Conservation (phyloP, 2,113 vertebrate genomes). For the Labeo catla region DNA sequence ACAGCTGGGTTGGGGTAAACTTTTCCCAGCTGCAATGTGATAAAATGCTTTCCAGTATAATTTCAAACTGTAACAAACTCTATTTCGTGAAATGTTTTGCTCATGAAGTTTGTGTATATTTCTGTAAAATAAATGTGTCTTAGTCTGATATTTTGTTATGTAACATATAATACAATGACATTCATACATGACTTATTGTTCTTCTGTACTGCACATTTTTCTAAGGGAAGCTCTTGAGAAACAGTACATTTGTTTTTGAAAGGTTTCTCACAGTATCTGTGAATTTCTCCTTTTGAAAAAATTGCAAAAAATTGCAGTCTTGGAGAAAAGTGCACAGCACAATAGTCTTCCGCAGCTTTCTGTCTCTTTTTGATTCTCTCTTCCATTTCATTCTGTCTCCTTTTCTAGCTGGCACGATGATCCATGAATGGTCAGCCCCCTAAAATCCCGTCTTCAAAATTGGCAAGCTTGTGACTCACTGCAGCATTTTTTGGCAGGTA, state of each 20-base stretch:
- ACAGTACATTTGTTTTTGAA: conserved; percentile 1
- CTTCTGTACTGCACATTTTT: not conserved
- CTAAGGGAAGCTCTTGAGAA: not conserved
- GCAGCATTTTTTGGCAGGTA: conserved; percentile 26
- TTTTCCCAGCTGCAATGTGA: not conserved
- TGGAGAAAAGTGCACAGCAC: not conserved
- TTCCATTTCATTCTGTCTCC: not conserved
- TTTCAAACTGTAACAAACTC: too few relatives aligned
- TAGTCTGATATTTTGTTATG: not conserved
- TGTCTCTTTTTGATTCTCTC: conserved; percentile 2
- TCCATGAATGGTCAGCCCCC: not conserved
- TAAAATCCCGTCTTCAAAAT: conserved; percentile 19
- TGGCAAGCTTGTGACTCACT: not conserved
- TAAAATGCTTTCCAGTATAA: too few relatives aligned
- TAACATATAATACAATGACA: not conserved
- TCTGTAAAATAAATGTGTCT: not conserved
- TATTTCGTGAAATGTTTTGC: not conserved
- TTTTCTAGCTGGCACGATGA: conserved; percentile 15
- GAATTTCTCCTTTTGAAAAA: not conserved
- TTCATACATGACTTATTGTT: not conserved
- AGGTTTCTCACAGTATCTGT: not conserved
- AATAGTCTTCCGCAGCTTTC: conserved; percentile 8
- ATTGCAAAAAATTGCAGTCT: not conserved
- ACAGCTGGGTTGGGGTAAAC: not conserved
- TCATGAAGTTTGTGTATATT: not conserved